A percentile compares a stretch with the other conserved stretches of the same genome.
Conservation (phyloP, 2,113 vertebrate species). For the Alectura lathami region DNA sequence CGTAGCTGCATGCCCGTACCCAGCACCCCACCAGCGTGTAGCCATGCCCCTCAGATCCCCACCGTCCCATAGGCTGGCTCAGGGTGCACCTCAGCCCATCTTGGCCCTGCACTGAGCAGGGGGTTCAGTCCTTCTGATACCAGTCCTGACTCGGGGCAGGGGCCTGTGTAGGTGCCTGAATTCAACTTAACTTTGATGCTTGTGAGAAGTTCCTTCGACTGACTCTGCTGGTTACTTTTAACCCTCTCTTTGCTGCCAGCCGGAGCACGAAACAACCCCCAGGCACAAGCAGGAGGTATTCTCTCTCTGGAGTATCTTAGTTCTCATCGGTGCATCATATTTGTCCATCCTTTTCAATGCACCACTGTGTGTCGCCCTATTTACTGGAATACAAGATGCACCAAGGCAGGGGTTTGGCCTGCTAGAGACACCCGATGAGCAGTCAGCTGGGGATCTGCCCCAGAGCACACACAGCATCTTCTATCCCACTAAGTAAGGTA, state of each 20-base stretch:
- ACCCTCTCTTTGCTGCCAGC: constrained; percentile 82
- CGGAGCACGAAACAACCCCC: constrained; percentile 93
- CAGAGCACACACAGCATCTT: constrained; percentile 20
- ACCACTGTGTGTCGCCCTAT: constrained; percentile 50
- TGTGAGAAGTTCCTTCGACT: constrained; percentile 66
- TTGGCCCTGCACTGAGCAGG: neutral
- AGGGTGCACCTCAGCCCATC: neutral
- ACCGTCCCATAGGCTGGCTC: neutral
- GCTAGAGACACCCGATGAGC: neutral
- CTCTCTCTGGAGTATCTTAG: constrained; percentile 65
- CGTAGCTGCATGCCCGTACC: neutral
- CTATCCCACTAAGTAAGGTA: constrained; percentile 46
- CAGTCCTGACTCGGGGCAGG: neutral
- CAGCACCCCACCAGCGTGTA: neutral
- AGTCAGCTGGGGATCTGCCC: neutral
- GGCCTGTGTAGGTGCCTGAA: neutral
- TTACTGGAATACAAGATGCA: constrained; percentile 72
- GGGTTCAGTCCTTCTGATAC: neutral
- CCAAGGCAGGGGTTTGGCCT: neutral
- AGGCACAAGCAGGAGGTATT: constrained; percentile 98
- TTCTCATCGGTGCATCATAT: constrained; percentile 43
- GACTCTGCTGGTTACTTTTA: constrained; percentile 80
- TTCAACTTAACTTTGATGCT: neutral
- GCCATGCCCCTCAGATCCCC: neutral
- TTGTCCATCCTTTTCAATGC: constrained; percentile 37